phyloP scores from a whole-genome alignment of 1,140 invertebrate genomes.

The Choristoneura fumiferana region DNA sequence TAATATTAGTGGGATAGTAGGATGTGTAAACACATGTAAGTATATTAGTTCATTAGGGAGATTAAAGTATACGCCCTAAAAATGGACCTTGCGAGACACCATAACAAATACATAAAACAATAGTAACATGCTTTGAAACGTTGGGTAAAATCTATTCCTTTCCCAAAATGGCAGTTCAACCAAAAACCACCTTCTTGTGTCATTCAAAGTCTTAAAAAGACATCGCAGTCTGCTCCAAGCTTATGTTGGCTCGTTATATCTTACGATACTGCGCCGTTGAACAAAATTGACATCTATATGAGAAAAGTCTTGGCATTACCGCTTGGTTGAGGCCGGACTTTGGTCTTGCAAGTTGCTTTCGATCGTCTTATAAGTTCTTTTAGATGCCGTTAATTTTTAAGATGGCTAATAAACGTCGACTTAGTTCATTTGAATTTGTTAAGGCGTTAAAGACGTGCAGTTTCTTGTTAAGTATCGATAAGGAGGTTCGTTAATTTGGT shows the following conservation, averaged over 20 bases:
- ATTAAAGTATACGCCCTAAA: too few relatives aligned
- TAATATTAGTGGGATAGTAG: too few relatives aligned
- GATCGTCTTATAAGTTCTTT: conserved; percentile 31
- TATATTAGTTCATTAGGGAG: too few relatives aligned
- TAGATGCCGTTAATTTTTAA: conserved; percentile 26
- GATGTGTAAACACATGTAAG: too few relatives aligned
- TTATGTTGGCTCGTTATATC: conserved; percentile 44
- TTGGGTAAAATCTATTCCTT: too few relatives aligned
- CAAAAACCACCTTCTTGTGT: conserved; percentile 42
- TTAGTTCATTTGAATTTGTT: conserved; percentile 34
- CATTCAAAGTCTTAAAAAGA: conserved; percentile 36
- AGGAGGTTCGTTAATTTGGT: too few relatives aligned
- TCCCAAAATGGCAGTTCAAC: not conserved
- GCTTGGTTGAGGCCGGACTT: conserved; percentile 19
- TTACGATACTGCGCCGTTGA: conserved; percentile 60
- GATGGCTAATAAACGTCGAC: conserved; percentile 14
- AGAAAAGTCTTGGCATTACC: conserved; percentile 29
- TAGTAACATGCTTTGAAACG: too few relatives aligned
- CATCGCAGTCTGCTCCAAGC: conserved; percentile 8
- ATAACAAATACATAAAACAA: too few relatives aligned
- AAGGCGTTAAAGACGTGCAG: conserved; percentile 39
- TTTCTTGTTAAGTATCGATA: not conserved
- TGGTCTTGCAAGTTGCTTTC: conserved; percentile 9
- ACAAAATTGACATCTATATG: conserved; percentile 68
- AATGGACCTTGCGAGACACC: too few relatives aligned